A percentile compares a stretch with the other conserved stretches of the same genome.
Conservation (phyloP, 2,113 vertebrate species). For the Dasyurus viverrinus region DNA sequence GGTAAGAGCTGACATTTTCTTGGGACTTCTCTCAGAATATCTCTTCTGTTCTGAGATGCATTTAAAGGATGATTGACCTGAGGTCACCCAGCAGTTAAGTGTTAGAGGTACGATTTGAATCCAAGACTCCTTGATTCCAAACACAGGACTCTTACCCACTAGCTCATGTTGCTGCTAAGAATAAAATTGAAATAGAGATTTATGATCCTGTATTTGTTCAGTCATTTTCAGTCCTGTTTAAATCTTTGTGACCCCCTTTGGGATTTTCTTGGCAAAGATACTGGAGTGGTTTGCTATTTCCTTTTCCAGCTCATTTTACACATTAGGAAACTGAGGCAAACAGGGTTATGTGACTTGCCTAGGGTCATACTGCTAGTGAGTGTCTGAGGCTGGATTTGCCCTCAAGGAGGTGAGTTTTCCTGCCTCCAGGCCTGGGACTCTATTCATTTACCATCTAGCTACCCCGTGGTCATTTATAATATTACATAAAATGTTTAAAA, state of each 20-base stretch:
- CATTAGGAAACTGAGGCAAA: neutral
- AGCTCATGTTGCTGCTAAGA: neutral
- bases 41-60: no score
- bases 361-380: neutral
- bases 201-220: neutral
- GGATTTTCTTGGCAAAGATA: neutral
- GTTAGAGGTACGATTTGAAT: no score
- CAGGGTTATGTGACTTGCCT: no score
- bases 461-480: neutral
- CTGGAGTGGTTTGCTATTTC: no score
- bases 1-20: no score
- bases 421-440: neutral
- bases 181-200: neutral
- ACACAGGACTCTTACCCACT: neutral
- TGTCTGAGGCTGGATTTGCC: neutral
- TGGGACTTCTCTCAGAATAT: no score
- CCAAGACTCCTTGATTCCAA: no score
- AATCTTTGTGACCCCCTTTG: neutral
- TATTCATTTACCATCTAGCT: neutral
- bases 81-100: no score
- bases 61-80: no score
- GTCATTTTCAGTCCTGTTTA: neutral
- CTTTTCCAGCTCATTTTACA: neutral
- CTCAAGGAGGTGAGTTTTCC: neutral
- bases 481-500: neutral